A percentile compares a stretch with the other conserved stretches of the same genome.
Evolutionary conservation across 2,113 vertebrate genomes (phyloP).

Genomic region (Halcyon senegalensis): DNA sequence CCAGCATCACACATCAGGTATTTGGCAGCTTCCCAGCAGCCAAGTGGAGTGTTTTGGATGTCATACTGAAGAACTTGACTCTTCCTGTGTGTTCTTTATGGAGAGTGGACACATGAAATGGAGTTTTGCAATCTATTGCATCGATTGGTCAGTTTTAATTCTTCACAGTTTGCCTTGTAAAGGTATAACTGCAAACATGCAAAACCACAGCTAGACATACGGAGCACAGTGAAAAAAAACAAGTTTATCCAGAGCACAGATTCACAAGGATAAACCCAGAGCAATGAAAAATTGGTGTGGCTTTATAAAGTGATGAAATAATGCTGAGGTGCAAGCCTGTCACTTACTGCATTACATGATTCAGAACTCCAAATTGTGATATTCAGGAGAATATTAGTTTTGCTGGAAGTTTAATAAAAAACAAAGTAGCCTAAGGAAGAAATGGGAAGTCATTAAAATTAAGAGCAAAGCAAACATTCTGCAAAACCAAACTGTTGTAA

Average conservation of each 20-base stretch:
- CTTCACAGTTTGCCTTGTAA: not conserved
- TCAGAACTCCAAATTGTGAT: not conserved
- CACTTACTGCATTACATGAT: not conserved
- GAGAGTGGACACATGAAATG: not conserved
- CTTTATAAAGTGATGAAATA: not conserved
- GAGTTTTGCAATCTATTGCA: not conserved
- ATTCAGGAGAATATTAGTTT: not conserved
- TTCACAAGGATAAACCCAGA: not conserved
- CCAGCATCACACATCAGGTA: rapidly evolving
- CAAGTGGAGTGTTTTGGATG: not conserved
- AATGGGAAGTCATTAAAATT: not conserved
- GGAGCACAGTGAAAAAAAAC: not conserved
- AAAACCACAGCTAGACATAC: rapidly evolving
- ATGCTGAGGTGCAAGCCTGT: not conserved
- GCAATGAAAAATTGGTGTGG: not conserved
- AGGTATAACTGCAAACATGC: not conserved
- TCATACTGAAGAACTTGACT: not conserved
- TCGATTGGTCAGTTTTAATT: not conserved
- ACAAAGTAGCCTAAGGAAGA: not conserved
- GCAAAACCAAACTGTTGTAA: not conserved
- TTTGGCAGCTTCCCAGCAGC: not conserved
- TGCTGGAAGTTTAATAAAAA: not conserved
- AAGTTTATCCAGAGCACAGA: not conserved
- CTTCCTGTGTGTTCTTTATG: not conserved
- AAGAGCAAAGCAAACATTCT: not conserved